Evolutionary conservation across 1,140 invertebrate genomes (phyloP), one percentile per base, ranked within the genome.

Genomic region (Vollenhovia emeryi): DNA sequence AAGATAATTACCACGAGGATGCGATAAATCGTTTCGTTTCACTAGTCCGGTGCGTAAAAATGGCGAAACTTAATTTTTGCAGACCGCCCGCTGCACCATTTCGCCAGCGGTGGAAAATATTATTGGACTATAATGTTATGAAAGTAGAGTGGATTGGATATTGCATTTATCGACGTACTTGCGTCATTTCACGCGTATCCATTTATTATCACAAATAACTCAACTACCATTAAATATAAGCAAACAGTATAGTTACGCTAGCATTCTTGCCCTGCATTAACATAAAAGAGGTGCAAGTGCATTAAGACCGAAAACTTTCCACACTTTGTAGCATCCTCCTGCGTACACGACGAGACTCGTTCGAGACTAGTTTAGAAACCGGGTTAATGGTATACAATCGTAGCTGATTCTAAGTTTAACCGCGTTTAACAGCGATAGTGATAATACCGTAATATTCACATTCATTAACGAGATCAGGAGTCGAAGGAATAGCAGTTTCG

Each of bases 311-410:
- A 69, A 55, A 33, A 69, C 69, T 69, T 80, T 76, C 40, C 52
- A 57, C 15, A 57, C 52, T 68, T 66, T 57, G 85, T 76, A 78
- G 69, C 69, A 83, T 89, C 86, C 64, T 84, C 83, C 50, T 86
- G 83, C 52, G 57, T 85, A 57, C 43, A 45, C 68, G 62, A 48
- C 27, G 57, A 85, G 89, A 89, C 86, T 82, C 33, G 89, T 90
- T 91, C 82, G 88, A 64, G 64, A 74, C 85, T 91, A 60, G 82
- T 76, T 86, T 85, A 66, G 85, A 71, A 91, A 91, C 86, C 59
- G 13, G 90, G 90, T 90, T 85, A 91, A 91, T 90, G 60, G n/a
- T 74, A 89, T 90, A 76, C 76, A 78, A 90, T 90, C 86, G n/a
- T 64, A 55, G 64, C 82, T 89, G 89, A 89, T 89, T 87, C 79